phyloP scores from a whole-genome alignment of 2,888 invertebrate species.

The Axea sp. region DNA sequence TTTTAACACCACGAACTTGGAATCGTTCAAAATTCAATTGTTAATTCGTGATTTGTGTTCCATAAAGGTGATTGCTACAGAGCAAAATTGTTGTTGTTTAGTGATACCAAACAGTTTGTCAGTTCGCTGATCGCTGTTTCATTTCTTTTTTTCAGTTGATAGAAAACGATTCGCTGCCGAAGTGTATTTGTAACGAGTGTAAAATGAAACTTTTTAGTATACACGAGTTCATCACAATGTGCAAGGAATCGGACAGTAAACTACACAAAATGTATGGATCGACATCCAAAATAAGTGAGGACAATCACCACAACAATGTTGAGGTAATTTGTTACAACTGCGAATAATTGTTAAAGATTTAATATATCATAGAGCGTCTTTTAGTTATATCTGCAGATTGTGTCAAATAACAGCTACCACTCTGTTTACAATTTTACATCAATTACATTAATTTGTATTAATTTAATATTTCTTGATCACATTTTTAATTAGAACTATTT shows the following conservation, averaged over 20 bases:
- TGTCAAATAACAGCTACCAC: too few species aligned
- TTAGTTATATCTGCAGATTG: too few species aligned
- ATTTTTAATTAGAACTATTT: too few species aligned
- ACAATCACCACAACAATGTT: constrained; percentile 37
- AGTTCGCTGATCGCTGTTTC: too few species aligned
- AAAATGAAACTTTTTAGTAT: constrained; percentile 44
- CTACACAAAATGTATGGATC: constrained; percentile 51
- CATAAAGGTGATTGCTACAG: constrained; percentile 38
- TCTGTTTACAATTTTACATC: too few species aligned
- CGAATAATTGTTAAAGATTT: not conserved
- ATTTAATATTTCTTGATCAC: too few species aligned
- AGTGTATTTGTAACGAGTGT: constrained; percentile 52
- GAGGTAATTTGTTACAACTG: constrained; percentile 32
- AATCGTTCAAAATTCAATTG: constrained; percentile 59
- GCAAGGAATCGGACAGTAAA: constrained; percentile 54
- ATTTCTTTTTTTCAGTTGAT: constrained; percentile 33
- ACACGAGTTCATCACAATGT: constrained; percentile 42
- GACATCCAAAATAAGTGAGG: constrained; percentile 21
- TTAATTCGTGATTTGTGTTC: constrained; percentile 57
- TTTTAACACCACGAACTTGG: constrained; percentile 51
- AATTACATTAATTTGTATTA: too few species aligned
- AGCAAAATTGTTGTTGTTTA: too few species aligned
- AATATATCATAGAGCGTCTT: not conserved
- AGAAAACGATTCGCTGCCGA: constrained; percentile 49
- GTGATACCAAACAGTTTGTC: too few species aligned